Evolutionary conservation across 2,797 vertebrate species (phyloP).

Genomic region (Epinephelus malabaricus): DNA sequence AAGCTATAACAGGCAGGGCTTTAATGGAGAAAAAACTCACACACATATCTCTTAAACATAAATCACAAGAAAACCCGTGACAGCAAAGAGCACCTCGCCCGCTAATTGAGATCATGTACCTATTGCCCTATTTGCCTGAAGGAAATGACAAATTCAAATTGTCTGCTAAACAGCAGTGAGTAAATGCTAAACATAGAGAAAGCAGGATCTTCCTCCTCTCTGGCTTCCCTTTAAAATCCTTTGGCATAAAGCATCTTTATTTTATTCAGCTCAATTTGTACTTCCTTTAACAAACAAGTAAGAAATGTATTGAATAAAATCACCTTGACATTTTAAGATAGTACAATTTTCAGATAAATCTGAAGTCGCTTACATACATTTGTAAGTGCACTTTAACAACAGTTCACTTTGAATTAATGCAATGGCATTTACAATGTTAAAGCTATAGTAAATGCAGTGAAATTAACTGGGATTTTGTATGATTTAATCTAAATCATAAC

Average conservation of each 20-base stretch:
- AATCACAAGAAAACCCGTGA: conserved; percentile 42
- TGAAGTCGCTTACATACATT: background rate
- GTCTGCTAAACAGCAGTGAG: conserved; percentile 31
- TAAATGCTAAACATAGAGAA: conserved; percentile 11
- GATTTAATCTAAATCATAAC: background rate
- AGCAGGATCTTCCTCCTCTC: background rate
- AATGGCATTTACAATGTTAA: background rate
- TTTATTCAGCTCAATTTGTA: background rate
- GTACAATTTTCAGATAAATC: background rate
- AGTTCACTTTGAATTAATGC: background rate
- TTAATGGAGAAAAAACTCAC: background rate
- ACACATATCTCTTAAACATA: conserved; percentile 29
- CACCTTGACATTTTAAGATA: background rate
- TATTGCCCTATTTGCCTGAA: conserved; percentile 42
- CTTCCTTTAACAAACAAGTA: background rate
- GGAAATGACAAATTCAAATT: conserved; percentile 45
- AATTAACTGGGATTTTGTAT: background rate
- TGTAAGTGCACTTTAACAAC: background rate
- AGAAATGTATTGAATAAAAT: conserved; percentile 2
- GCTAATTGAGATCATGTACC: conserved; percentile 67
- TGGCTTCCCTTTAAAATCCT: conserved; percentile 31
- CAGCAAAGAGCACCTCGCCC: conserved; percentile 28
- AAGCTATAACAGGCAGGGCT: conserved; percentile 8
- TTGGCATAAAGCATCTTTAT: conserved; percentile 5
- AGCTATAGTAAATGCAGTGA: background rate